phyloP scores from a whole-genome alignment of 2,888 invertebrate species.

The Aromia moschata region DNA sequence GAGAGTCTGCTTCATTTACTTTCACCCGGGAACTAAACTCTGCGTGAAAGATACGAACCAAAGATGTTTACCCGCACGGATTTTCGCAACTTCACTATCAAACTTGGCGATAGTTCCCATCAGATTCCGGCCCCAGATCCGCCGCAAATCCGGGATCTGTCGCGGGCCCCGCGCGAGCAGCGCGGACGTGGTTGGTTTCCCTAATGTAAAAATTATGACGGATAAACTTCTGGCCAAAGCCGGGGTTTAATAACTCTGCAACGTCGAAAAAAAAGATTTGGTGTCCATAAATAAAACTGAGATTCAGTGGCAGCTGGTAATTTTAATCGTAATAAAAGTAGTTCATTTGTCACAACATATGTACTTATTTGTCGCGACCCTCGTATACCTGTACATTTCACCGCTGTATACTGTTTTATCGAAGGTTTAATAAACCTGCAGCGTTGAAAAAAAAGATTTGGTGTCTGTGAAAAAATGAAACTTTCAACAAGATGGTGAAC shows the following conservation, averaged over 20 bases:
- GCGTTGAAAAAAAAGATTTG: too few relatives aligned
- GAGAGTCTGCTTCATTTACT: slow-evolving; percentile 58
- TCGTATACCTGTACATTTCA: too few relatives aligned
- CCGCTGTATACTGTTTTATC: too few relatives aligned
- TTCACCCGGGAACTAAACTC: slow-evolving; percentile 56
- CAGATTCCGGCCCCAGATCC: slow-evolving; percentile 36
- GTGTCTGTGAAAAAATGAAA: too few relatives aligned
- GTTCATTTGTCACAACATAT: too few relatives aligned
- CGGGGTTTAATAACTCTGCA: neutral
- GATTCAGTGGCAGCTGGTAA: too few relatives aligned
- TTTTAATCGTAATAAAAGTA: too few relatives aligned
- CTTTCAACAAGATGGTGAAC: too few relatives aligned
- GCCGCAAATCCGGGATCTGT: slow-evolving; percentile 41
- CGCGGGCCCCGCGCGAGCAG: slow-evolving; percentile 32
- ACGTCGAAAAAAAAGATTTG: neutral
- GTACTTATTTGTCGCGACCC: too few relatives aligned
- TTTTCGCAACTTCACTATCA: slow-evolving; percentile 60
- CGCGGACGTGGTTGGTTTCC: slow-evolving; percentile 44
- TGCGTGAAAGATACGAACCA: slow-evolving; percentile 61
- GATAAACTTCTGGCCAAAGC: slow-evolving; percentile 11
- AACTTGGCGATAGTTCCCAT: slow-evolving; percentile 51
- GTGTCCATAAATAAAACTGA: too few relatives aligned
- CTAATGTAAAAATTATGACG: slow-evolving; percentile 50
- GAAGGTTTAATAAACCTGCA: too few relatives aligned
- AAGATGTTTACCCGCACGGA: slow-evolving; percentile 60